phyloP scores from a whole-genome alignment of 2,888 invertebrate genomes.

The Spilosoma lubricipeda region DNA sequence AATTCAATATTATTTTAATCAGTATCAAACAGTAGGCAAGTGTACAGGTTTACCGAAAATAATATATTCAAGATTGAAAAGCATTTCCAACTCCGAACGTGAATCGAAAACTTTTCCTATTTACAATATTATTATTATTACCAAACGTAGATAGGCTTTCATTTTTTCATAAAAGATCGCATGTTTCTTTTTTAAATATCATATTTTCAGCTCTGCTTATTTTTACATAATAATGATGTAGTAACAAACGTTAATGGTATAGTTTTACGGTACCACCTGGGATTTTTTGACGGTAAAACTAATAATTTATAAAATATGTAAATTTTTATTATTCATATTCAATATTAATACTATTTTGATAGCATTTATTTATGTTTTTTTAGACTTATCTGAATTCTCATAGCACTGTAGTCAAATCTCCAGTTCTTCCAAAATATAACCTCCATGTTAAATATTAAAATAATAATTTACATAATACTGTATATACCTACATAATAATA shows the following conservation, averaged over 20 bases:
- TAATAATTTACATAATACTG: no score
- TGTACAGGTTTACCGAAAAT: not conserved
- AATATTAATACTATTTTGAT: no score
- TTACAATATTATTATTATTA: not conserved
- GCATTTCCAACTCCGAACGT: not conserved
- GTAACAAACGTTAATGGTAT: not conserved
- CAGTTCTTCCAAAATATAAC: no score
- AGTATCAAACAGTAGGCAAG: not conserved
- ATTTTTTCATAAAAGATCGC: not conserved
- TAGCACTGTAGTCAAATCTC: no score
- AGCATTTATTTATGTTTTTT: no score
- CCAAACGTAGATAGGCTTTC: not conserved
- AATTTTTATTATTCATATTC: no score
- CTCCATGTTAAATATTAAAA: no score
- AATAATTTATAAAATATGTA: no score
- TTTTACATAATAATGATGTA: not conserved
- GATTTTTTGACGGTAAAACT: no score
- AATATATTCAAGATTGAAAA: not conserved
- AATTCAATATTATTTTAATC: not conserved
- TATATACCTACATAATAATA: no score
- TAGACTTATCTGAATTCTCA: no score
- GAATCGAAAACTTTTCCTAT: slow-evolving; percentile 3
- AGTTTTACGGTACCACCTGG: no score
- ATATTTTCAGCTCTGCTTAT: not conserved
- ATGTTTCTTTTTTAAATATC: not conserved